These are phyloP conservation scores for Drosophila baimaii DNA, from an alignment of 1,140 invertebrate genomes.

Conservation along the genomic window DNA sequence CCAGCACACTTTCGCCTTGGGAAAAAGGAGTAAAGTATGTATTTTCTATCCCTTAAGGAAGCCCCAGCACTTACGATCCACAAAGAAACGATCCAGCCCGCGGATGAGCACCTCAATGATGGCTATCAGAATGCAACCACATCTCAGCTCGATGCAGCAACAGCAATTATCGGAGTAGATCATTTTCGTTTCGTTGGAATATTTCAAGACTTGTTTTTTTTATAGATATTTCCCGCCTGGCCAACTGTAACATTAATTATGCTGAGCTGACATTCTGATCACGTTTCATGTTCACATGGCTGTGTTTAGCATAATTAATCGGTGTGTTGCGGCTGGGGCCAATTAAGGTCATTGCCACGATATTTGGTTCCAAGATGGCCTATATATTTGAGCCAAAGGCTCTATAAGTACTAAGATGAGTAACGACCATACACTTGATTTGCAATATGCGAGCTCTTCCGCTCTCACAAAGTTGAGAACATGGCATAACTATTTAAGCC, in stretches of 20 bases:
- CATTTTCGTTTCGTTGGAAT: conserved; percentile 32
- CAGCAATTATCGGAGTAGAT: conserved; percentile 64
- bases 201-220: conserved; percentile 6
- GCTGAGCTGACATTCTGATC: conserved; percentile 17
- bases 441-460: no score
- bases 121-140: conserved; percentile 66
- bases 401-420: no score
- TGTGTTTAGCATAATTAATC: conserved; percentile 26
- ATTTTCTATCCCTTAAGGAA: not conserved
- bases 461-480: no score
- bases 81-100: conserved; percentile 53
- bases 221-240: conserved; percentile 7
- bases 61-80: conserved; percentile 57
- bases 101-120: conserved; percentile 59
- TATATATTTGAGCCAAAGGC: no score
- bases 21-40: not conserved
- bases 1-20: conserved; percentile 44
- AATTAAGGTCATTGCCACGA: conserved; percentile 39
- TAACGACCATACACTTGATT: no score
- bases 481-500: no score
- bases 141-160: conserved; percentile 54
- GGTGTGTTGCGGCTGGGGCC: not conserved
- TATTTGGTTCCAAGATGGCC: not conserved
- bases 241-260: conserved; percentile 29
- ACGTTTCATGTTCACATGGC: conserved; percentile 18